Evolutionary conservation across 1,140 invertebrate species (phyloP).

Genomic region (Homarus americanus): DNA sequence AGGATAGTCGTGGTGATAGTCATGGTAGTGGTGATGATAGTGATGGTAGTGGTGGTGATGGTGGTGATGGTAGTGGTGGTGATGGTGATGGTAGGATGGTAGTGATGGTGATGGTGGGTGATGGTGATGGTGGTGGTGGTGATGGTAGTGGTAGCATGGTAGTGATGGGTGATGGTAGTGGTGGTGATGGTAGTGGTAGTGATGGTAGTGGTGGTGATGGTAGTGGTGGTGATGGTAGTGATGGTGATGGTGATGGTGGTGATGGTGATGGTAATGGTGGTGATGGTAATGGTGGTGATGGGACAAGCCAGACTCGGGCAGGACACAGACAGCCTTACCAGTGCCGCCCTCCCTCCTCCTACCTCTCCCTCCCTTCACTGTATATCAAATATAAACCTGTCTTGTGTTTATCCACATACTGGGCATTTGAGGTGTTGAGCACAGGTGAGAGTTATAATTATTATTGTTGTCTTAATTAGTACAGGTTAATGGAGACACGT

Average conservation of each 20-base stretch:
- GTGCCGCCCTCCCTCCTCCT: no score
- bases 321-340: no score
- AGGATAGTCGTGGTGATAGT: neutral
- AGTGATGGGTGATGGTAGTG: no score
- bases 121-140: neutral
- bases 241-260: neutral
- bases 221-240: neutral
- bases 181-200: neutral
- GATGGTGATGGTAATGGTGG: neutral
- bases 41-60: slow-evolving; percentile 1
- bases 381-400: no score
- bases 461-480: no score
- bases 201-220: neutral
- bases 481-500: no score
- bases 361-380: no score
- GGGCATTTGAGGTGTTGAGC: no score
- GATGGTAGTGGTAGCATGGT: no score
- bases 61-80: neutral
- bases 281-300: neutral
- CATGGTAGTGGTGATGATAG: neutral
- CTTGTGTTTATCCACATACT: no score
- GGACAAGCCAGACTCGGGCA: neutral
- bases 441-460: no score
- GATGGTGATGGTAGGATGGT: neutral
- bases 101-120: neutral